Evolutionary conservation across 2,797 vertebrate species (phyloP).

Genomic region (Cuculus canorus): DNA sequence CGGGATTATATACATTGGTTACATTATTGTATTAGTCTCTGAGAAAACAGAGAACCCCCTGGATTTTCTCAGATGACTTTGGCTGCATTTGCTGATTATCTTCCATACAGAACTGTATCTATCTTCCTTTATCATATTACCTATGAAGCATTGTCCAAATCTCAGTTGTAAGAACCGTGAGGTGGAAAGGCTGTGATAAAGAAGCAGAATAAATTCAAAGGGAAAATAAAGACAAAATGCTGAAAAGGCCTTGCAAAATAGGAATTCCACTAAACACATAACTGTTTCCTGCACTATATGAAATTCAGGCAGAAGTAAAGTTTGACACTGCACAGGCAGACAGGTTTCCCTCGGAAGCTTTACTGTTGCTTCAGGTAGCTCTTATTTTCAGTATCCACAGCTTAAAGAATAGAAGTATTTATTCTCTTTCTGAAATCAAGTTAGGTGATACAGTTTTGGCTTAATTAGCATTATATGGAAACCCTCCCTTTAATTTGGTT

Average conservation of each 20-base stretch:
- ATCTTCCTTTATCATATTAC: background rate
- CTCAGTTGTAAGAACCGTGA: background rate
- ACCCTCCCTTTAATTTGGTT: conserved; percentile 28
- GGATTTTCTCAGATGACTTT: background rate
- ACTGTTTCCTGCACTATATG: background rate
- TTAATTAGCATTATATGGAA: conserved; percentile 47
- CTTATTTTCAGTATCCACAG: conserved; percentile 67
- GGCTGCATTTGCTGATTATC: background rate
- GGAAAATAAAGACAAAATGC: background rate
- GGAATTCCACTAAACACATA: background rate
- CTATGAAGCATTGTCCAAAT: background rate
- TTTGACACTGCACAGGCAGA: conserved; percentile 1
- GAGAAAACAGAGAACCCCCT: background rate
- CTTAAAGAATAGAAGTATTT: conserved; percentile 59
- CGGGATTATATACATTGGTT: background rate
- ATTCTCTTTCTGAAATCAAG: conserved; percentile 52
- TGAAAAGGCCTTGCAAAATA: background rate
- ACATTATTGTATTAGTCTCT: background rate
- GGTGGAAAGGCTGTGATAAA: background rate
- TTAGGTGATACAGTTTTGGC: conserved; percentile 54
- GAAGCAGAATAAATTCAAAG: background rate
- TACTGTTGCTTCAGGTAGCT: background rate
- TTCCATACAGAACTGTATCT: background rate
- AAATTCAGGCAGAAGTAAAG: background rate
- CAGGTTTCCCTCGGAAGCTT: conserved; percentile 19